These are phyloP conservation scores for Macrosiphum euphorbiae DNA, from an alignment of 2,888 invertebrate species.

Conservation along the genomic window DNA sequence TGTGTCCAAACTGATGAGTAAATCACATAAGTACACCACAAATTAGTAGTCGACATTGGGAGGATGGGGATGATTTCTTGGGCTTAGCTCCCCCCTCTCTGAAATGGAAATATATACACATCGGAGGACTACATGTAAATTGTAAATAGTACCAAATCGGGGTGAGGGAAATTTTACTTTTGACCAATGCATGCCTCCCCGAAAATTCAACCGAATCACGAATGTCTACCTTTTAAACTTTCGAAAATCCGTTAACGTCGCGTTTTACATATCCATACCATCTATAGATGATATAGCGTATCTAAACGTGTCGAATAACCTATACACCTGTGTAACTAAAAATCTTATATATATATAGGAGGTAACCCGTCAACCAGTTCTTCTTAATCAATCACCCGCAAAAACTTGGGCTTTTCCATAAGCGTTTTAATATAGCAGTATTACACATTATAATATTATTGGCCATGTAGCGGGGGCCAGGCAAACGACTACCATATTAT, in stretches of 20 bases:
- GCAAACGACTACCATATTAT: neutral
- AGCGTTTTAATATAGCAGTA: neutral
- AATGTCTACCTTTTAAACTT: neutral
- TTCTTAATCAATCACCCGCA: neutral
- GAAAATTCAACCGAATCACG: neutral
- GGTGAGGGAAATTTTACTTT: neutral
- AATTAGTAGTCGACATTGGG: neutral
- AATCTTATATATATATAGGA: neutral
- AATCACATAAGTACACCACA: neutral
- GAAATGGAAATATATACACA: neutral
- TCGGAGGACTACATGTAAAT: neutral
- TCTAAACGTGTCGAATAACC: neutral
- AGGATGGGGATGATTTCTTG: neutral
- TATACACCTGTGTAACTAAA: neutral
- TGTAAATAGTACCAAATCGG: neutral
- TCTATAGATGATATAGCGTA: neutral
- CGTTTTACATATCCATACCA: neutral
- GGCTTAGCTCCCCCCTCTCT: neutral
- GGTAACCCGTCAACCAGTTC: neutral
- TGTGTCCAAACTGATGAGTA: neutral
- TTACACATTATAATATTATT: neutral
- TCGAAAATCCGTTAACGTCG: neutral
- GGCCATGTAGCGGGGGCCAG: neutral
- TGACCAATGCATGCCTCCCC: neutral
- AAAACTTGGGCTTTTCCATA: neutral